A percentile compares a stretch with the other conserved stretches of the same genome.
Conservation (phyloP, 2,888 invertebrate genomes). For the Bombyx huttoni region DNA sequence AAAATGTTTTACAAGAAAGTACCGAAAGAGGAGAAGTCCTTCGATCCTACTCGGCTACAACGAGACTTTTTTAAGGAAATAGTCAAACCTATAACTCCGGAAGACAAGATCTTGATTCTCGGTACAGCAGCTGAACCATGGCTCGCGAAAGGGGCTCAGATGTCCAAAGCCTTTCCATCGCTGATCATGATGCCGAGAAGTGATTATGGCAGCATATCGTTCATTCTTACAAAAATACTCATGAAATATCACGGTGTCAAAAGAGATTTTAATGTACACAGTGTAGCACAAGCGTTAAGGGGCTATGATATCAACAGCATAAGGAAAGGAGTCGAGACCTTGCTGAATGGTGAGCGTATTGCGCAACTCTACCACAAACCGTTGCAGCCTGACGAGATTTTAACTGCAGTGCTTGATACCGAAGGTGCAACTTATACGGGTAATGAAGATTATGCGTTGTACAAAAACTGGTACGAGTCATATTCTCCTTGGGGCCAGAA, state of each 20-base stretch:
- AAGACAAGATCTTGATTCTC: slow-evolving; percentile 79
- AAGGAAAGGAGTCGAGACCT: slow-evolving; percentile 40
- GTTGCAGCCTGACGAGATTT: slow-evolving; percentile 61
- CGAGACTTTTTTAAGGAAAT: slow-evolving; percentile 77
- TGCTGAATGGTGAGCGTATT: slow-evolving; percentile 61
- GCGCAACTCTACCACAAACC: slow-evolving; percentile 67
- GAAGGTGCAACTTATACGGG: slow-evolving; percentile 39
- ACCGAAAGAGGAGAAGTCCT: slow-evolving; percentile 72
- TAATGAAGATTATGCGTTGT: slow-evolving; percentile 55
- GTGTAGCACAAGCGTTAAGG: slow-evolving; percentile 64
- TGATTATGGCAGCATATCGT: slow-evolving; percentile 74
- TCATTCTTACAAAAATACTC: slow-evolving; percentile 65
- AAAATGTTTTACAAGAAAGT: slow-evolving; percentile 79
- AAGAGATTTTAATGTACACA: slow-evolving; percentile 72
- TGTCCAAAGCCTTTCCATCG: slow-evolving; percentile 73
- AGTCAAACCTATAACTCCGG: slow-evolving; percentile 75
- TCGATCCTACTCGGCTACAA: slow-evolving; percentile 79
- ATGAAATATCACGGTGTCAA: slow-evolving; percentile 74
- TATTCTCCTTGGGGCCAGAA: slow-evolving; percentile 43
- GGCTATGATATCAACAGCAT: slow-evolving; percentile 70
- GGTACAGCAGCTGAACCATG: slow-evolving; percentile 80
- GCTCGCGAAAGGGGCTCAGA: slow-evolving; percentile 53
- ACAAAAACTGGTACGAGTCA: slow-evolving; percentile 55
- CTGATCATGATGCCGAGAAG: slow-evolving; percentile 67
- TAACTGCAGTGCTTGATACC: slow-evolving; percentile 46